Percentiles rank a stretch among this genome's conserved stretches.
phyloP scores from a whole-genome alignment of 2,797 vertebrate genomes.

The Danio aesculapii region DNA sequence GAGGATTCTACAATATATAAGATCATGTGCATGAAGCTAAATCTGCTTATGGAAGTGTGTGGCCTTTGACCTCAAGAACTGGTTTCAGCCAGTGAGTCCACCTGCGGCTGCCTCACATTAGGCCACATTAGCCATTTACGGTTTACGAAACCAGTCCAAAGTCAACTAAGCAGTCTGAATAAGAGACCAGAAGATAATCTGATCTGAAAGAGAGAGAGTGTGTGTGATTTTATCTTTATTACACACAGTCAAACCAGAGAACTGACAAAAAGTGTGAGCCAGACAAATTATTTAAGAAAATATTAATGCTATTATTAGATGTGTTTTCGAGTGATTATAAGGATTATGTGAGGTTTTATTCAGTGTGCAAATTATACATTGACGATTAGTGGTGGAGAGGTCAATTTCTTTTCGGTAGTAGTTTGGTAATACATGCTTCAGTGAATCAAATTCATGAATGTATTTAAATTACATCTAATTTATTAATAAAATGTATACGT shows the following conservation, averaged over 20 bases:
- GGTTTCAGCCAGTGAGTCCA: slow-evolving; percentile 64
- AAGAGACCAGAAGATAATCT: slow-evolving; percentile 15
- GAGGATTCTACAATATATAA: neutral
- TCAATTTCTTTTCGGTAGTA: too few relatives aligned
- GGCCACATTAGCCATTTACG: slow-evolving; percentile 36
- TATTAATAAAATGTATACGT: too few relatives aligned
- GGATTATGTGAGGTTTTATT: neutral
- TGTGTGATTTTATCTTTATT: slow-evolving; percentile 20
- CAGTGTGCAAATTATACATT: too few relatives aligned
- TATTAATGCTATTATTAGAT: neutral
- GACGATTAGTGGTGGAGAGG: too few relatives aligned
- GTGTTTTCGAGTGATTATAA: neutral
- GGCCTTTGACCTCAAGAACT: slow-evolving; percentile 68
- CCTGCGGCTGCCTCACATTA: slow-evolving; percentile 35
- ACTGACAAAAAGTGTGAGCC: neutral
- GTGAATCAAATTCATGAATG: too few relatives aligned
- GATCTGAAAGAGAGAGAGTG: neutral
- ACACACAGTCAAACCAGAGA: neutral
- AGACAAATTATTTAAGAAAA: neutral
- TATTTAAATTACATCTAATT: too few relatives aligned
- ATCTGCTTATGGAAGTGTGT: neutral
- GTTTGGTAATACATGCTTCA: too few relatives aligned
- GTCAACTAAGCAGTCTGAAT: slow-evolving; percentile 53
- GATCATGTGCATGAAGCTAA: neutral
- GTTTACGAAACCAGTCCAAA: slow-evolving; percentile 65